These are phyloP conservation scores for Notiomystis cincta DNA, from an alignment of 2,113 vertebrate genomes.

Conservation along the genomic window DNA sequence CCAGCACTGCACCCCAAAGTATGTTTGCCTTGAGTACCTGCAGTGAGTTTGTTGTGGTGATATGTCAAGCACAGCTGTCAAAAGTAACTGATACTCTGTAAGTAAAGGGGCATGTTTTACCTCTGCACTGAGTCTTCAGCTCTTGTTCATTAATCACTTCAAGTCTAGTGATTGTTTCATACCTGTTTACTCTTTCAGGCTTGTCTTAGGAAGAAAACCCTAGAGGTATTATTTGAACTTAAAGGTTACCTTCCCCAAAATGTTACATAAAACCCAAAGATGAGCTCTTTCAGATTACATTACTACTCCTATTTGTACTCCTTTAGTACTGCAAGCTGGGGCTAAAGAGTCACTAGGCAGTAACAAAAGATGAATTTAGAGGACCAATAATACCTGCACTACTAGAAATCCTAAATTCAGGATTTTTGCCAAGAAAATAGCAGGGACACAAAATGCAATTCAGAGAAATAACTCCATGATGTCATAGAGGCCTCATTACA, in stretches of 20 bases:
- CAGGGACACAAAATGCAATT: not conserved
- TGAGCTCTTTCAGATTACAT: not conserved
- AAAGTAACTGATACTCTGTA: not conserved
- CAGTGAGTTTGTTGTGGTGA: not conserved
- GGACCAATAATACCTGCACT: not conserved
- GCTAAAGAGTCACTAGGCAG: not conserved
- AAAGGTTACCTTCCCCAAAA: not conserved
- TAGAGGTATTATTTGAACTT: not conserved
- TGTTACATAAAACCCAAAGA: not conserved
- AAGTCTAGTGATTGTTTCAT: not conserved
- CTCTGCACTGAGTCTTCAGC: not conserved
- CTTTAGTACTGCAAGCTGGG: not conserved
- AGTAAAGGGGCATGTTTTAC: not conserved
- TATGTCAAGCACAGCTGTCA: not conserved
- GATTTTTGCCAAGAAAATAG: not conserved
- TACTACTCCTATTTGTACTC: not conserved
- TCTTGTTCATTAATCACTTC: not conserved
- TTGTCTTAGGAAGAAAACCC: not conserved
- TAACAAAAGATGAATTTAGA: fast-evolving
- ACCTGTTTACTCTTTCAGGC: not conserved
- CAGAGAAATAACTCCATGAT: not conserved
- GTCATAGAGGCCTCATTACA: not conserved
- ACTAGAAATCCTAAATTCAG: not conserved
- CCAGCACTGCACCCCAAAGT: not conserved
- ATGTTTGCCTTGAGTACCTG: not conserved